These are phyloP conservation scores for Agrilus cyanescens DNA, from an alignment of 2,888 invertebrate species.

Conservation along the genomic window DNA sequence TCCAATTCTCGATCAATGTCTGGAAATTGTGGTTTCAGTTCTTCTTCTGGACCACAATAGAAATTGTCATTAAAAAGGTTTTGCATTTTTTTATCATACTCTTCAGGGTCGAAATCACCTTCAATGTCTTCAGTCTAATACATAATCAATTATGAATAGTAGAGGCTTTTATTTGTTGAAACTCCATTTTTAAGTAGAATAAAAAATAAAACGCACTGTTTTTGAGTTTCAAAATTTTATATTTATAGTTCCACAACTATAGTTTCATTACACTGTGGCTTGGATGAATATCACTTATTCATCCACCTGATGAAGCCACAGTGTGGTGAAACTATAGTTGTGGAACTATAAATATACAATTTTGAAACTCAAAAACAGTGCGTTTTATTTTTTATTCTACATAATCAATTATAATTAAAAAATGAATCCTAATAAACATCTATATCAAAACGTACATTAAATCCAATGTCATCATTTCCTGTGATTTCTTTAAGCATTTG, in stretches of 20 bases:
- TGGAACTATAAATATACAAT: slow-evolving; percentile 2
- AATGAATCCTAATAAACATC: slow-evolving; percentile 3
- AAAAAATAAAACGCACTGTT: too few relatives aligned
- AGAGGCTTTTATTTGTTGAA: too few relatives aligned
- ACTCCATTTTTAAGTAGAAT: too few relatives aligned
- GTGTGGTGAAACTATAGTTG: too few relatives aligned
- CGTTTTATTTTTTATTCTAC: slow-evolving; percentile 21
- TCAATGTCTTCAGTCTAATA: slow-evolving; percentile 69
- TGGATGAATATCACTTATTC: too few relatives aligned
- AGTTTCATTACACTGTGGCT: too few relatives aligned
- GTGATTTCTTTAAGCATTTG: slow-evolving; percentile 74
- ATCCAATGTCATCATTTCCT: slow-evolving; percentile 62
- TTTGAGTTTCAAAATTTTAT: too few relatives aligned
- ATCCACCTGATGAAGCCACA: too few relatives aligned
- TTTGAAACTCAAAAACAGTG: too few relatives aligned
- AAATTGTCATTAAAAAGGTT: slow-evolving; percentile 78
- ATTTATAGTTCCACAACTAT: too few relatives aligned
- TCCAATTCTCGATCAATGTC: slow-evolving; percentile 64
- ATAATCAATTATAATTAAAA: slow-evolving; percentile 4
- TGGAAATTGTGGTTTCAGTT: slow-evolving; percentile 75
- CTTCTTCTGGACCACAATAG: slow-evolving; percentile 59
- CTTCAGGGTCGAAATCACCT: slow-evolving; percentile 80
- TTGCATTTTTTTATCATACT: slow-evolving; percentile 78
- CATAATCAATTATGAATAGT: slow-evolving; percentile 6
- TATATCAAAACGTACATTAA: slow-evolving; percentile 37